A percentile compares a stretch with the other conserved stretches of the same genome.
phyloP scores from a whole-genome alignment of 2,797 vertebrate species.

The Cossypha polioptera region DNA sequence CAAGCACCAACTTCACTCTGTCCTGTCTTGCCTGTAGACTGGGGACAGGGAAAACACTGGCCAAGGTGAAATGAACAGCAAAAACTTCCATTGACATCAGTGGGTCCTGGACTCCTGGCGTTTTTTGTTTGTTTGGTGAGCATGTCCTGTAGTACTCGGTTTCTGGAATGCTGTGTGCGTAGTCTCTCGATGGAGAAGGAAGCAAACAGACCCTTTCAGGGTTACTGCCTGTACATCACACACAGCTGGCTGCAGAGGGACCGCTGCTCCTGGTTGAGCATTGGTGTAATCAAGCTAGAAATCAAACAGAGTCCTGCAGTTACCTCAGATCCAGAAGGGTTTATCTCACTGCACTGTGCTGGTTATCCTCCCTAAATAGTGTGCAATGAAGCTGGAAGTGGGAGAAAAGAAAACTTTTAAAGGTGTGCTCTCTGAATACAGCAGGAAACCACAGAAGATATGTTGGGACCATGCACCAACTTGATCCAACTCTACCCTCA shows the following conservation, averaged over 20 bases:
- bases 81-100: not conserved
- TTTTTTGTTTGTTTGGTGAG: not conserved
- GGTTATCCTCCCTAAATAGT: not conserved
- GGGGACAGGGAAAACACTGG: not conserved
- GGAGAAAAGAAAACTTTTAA: not conserved
- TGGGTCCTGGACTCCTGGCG: not conserved
- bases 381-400: not conserved
- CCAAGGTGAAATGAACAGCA: not conserved
- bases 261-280: not conserved
- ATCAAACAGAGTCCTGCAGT: not conserved
- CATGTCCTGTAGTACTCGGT: not conserved
- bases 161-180: not conserved
- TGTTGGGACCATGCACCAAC: not conserved
- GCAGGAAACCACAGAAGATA: not conserved
- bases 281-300: not conserved
- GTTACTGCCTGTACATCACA: fast-evolving
- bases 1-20: not conserved
- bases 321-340: not conserved
- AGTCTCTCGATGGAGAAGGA: not conserved
- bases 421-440: not conserved
- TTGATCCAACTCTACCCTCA: not conserved
- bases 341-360: not conserved
- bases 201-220: not conserved
- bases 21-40: not conserved
- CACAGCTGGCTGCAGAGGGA: not conserved